phyloP scores from a whole-genome alignment of 2,797 vertebrate genomes.

The Lutjanus campechanus region DNA sequence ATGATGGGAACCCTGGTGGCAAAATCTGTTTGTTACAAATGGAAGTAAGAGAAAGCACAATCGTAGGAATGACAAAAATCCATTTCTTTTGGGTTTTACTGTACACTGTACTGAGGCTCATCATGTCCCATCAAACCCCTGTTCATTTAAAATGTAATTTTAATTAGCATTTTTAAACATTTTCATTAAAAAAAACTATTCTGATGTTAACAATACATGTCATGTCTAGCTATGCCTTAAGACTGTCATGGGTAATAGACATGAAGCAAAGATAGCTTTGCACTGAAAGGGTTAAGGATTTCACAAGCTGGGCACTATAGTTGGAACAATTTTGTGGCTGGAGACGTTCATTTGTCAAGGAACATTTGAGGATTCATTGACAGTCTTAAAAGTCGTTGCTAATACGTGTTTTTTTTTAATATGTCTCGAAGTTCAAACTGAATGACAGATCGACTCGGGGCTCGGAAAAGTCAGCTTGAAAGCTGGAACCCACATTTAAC shows the following conservation, averaged over 20 bases:
- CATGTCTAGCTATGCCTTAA: not conserved
- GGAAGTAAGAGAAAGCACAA: not conserved
- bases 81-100: not conserved
- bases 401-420: conserved; percentile 23
- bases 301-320: conserved; percentile 21
- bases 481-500: conserved; percentile 22
- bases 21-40: not conserved
- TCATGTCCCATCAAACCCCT: not conserved
- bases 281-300: conserved; percentile 25
- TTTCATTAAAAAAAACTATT: not conserved
- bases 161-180: not conserved
- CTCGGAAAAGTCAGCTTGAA: conserved; percentile 43
- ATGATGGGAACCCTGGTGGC: not conserved
- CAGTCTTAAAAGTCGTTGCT: conserved; percentile 28
- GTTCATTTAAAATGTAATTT: not conserved
- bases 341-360: conserved; percentile 27
- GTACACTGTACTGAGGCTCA: not conserved
- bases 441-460: conserved; percentile 39
- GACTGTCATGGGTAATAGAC: not conserved
- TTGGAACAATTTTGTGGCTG: conserved; percentile 21
- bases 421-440: conserved; percentile 22
- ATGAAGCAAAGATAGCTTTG: conserved; percentile 8
- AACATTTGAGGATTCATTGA: conserved; percentile 33
- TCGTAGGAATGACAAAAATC: not conserved
- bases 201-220: not conserved